A percentile compares a stretch with the other conserved stretches of the same genome.
These are phyloP conservation scores for Paralvinella palmiformis DNA, from an alignment of 1,140 invertebrate genomes.

Conservation along the genomic window DNA sequence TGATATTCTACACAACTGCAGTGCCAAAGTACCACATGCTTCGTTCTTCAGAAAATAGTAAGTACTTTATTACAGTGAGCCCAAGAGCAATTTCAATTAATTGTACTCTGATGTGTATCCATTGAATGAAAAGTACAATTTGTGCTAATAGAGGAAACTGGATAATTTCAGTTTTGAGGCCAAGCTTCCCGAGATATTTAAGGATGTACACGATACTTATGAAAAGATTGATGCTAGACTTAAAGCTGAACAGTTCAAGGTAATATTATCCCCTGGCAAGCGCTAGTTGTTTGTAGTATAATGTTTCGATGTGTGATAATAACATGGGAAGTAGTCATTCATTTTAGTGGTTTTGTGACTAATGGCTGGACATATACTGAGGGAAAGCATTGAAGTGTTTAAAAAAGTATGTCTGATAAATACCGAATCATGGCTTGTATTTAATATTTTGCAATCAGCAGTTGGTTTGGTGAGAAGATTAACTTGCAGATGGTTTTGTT, in stretches of 20 bases:
- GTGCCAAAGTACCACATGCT: conserved; percentile 93
- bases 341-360: too few relatives aligned
- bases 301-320: too few relatives aligned
- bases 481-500: too few relatives aligned
- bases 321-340: too few relatives aligned
- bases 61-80: conserved; percentile 24
- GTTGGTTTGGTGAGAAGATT: too few relatives aligned
- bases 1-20: conserved; percentile 95
- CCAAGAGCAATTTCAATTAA: neutral
- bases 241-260: conserved; percentile 92
- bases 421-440: too few relatives aligned
- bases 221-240: conserved; percentile 76
- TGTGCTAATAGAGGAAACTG: neutral
- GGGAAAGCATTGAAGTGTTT: too few relatives aligned
- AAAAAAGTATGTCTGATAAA: too few relatives aligned
- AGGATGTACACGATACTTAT: conserved; percentile 70
- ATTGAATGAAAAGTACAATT: neutral
- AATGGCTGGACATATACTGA: too few relatives aligned
- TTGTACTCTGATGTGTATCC: neutral
- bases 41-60: conserved; percentile 78
- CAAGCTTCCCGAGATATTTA: conserved; percentile 80
- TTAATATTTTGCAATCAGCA: too few relatives aligned
- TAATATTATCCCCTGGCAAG: conserved; percentile 21
- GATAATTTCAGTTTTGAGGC: conserved; percentile 67
- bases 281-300: too few relatives aligned